These are phyloP conservation scores for Salarias fasciatus DNA, from an alignment of 2,797 vertebrate species.

Conservation along the genomic window DNA sequence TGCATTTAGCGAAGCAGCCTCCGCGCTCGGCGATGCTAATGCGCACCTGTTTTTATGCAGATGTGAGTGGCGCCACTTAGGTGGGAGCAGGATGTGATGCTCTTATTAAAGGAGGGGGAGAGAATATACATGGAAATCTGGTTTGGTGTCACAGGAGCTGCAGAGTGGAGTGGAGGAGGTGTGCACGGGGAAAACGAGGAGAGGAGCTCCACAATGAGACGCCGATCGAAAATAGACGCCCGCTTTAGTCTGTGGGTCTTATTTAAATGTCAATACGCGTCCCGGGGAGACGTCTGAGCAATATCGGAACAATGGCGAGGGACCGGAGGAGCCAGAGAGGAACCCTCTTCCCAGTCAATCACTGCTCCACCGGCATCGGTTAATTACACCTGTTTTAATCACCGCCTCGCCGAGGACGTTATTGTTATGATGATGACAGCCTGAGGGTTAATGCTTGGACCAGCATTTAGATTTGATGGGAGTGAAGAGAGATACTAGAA, in stretches of 20 bases:
- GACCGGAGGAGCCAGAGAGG: slow-evolving; percentile 13
- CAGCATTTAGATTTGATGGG: slow-evolving; percentile 50
- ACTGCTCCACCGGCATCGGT: slow-evolving; percentile 3
- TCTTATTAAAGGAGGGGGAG: slow-evolving; percentile 10
- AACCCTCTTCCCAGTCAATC: slow-evolving; percentile 31
- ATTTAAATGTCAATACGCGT: slow-evolving; percentile 53
- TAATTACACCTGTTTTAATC: slow-evolving; percentile 64
- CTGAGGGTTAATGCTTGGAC: slow-evolving; percentile 39
- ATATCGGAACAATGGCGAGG: slow-evolving; percentile 3
- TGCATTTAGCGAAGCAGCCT: slow-evolving; percentile 37
- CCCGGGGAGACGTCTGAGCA: slow-evolving; percentile 15
- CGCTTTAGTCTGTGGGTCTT: not conserved
- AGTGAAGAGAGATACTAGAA: slow-evolving; percentile 31
- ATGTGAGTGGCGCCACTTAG: slow-evolving; percentile 10
- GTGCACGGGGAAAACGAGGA: too few relatives aligned
- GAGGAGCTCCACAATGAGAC: too few relatives aligned
- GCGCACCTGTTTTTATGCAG: slow-evolving; percentile 56
- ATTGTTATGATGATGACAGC: slow-evolving; percentile 52
- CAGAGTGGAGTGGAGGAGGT: slow-evolving; percentile 6
- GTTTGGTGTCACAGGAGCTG: slow-evolving; percentile 36
- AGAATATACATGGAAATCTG: slow-evolving; percentile 1
- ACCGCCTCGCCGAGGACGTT: slow-evolving; percentile 34
- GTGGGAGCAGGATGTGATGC: slow-evolving; percentile 9
- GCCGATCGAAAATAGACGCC: slow-evolving; percentile 16
- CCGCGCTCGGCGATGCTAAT: slow-evolving; percentile 45